Conservation (phyloP, 2,113 vertebrate genomes). For the Tor tambroides region DNA sequence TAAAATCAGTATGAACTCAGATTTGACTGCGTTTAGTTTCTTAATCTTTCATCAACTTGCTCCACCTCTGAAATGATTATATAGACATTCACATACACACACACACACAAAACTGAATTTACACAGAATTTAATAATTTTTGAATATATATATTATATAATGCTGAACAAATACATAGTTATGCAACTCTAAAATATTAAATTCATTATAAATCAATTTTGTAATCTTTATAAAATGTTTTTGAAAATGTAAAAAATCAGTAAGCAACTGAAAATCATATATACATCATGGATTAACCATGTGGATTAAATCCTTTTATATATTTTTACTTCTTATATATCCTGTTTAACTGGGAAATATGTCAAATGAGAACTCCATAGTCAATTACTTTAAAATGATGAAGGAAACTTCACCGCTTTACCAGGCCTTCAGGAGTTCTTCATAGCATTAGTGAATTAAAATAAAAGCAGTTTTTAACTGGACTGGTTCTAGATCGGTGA, state of each 20-base stretch:
- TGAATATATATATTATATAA: no score
- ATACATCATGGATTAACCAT: not conserved
- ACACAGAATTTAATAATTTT: no score
- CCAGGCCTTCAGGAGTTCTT: not conserved
- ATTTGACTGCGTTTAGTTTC: no score
- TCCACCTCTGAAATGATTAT: no score
- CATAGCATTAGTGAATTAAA: not conserved
- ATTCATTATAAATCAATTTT: no score
- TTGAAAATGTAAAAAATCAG: no score
- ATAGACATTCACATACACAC: no score
- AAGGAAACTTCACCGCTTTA: not conserved
- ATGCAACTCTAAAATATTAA: no score
- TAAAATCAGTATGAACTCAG: not conserved
- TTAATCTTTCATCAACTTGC: no score
- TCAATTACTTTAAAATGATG: not conserved
- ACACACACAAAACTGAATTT: no score
- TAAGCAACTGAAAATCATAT: not conserved
- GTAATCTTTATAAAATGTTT: no score
- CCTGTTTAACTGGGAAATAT: not conserved
- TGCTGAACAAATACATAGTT: no score
- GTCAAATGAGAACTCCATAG: not conserved
- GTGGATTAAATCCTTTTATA: not conserved
- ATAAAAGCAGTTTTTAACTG: not conserved
- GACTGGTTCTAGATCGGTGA: conserved; percentile 13
- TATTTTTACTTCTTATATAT: not conserved